Percentiles rank a stretch among this genome's conserved stretches.
These are phyloP conservation scores for Bolinopsis microptera DNA, from an alignment of 37 sponge, comb jelly and placozoan genomes.

Conservation along the genomic window DNA sequence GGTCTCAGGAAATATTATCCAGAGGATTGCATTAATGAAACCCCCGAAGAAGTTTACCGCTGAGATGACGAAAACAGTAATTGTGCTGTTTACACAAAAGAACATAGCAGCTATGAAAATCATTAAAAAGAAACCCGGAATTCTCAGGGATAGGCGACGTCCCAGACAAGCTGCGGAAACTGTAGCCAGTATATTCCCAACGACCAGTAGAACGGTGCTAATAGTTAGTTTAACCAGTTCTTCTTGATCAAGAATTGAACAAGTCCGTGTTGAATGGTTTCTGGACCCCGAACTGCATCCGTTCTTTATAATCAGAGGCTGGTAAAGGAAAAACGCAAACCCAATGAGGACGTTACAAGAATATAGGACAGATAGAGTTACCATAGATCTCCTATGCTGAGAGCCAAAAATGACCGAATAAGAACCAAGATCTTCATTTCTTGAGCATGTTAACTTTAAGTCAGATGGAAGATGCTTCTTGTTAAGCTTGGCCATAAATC, in stretches of 20 bases:
- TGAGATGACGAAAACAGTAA: neutral
- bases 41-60: neutral
- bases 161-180: too few species aligned
- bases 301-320: neutral
- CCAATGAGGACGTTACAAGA: neutral
- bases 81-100: neutral
- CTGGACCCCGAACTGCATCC: too few species aligned
- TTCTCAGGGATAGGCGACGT: neutral
- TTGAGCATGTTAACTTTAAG: neutral
- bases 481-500: conserved; percentile 14
- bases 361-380: neutral
- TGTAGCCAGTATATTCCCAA: too few species aligned
- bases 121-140: too few species aligned
- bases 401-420: neutral
- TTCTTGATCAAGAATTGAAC: too few species aligned
- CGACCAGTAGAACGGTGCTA: too few species aligned
- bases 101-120: neutral
- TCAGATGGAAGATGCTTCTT: neutral
- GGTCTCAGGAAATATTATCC: neutral
- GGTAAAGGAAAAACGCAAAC: neutral
- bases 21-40: neutral
- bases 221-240: too few species aligned
- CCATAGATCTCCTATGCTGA: neutral
- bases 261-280: too few species aligned
- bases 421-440: neutral